A percentile compares a stretch with the other conserved stretches of the same genome.
phyloP scores from a whole-genome alignment of 92 coral and sea anemone species.

The Phenganax subtilis region DNA sequence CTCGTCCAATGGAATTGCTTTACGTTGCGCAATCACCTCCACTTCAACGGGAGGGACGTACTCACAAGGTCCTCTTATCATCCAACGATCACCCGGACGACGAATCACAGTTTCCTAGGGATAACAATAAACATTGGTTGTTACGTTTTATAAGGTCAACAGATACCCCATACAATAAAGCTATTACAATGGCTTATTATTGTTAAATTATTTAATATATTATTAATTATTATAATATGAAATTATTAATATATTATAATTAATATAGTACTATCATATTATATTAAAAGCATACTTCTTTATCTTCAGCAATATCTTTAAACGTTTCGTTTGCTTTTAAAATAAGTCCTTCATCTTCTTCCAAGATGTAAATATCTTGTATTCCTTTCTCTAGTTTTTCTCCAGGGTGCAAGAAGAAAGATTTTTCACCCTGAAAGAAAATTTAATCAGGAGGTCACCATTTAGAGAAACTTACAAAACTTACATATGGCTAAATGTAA shows the following conservation, averaged over 20 bases:
- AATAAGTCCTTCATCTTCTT: slow-evolving; percentile 95
- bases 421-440: slow-evolving; percentile 73
- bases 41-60: slow-evolving; percentile 97
- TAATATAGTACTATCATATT: too few relatives aligned
- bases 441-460: too few relatives aligned
- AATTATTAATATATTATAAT: too few relatives aligned
- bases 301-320: slow-evolving; percentile 60
- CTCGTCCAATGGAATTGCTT: slow-evolving; percentile 96
- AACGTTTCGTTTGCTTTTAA: slow-evolving; percentile 87
- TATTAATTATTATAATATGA: too few relatives aligned
- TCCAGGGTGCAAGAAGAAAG: slow-evolving; percentile 89
- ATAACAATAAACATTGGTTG: neutral
- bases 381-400: slow-evolving; percentile 87
- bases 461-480: too few relatives aligned
- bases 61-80: slow-evolving; percentile 99
- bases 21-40: slow-evolving; percentile 78
- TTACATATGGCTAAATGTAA: too few relatives aligned
- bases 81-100: slow-evolving; percentile 97
- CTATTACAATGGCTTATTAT: too few relatives aligned
- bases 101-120: slow-evolving; percentile 8
- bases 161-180: neutral
- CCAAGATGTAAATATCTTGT: slow-evolving; percentile 87
- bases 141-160: neutral
- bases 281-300: slow-evolving; percentile 14
- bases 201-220: too few relatives aligned